These are phyloP conservation scores for Phenacoccus solenopsis DNA, from an alignment of 1,140 invertebrate genomes.

Conservation along the genomic window DNA sequence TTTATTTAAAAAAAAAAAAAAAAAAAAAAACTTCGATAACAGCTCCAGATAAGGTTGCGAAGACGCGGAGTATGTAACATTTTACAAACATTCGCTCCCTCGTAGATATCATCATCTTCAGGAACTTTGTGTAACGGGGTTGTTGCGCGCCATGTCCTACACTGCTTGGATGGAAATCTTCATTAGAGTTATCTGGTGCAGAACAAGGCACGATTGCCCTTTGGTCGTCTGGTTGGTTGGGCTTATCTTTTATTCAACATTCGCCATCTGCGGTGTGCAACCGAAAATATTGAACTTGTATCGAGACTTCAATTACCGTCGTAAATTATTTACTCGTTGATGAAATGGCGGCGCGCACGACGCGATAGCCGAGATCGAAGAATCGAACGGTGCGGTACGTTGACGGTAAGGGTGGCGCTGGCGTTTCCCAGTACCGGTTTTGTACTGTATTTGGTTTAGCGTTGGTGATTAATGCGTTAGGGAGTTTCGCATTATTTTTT, in stretches of 20 bases:
- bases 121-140: constrained; percentile 15
- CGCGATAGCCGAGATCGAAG: not conserved
- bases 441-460: not conserved
- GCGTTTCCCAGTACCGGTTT: not conserved
- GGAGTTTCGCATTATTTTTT: too few relatives aligned
- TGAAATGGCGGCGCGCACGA: not conserved
- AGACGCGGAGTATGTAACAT: not conserved
- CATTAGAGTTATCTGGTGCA: constrained; percentile 17
- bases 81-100: not conserved
- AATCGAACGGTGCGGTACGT: not conserved
- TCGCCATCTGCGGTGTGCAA: constrained; percentile 11
- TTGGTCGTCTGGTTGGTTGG: constrained; percentile 7
- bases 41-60: not conserved
- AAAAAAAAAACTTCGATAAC: too few relatives aligned
- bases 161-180: constrained; percentile 12
- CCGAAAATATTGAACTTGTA: constrained; percentile 16
- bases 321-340: constrained; percentile 18
- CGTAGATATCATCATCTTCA: constrained; percentile 1
- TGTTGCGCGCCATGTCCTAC: constrained; percentile 14
- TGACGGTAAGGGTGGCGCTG: not conserved
- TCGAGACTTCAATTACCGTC: constrained; percentile 12
- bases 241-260: constrained; percentile 17
- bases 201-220: constrained; percentile 16
- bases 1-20: constrained; percentile 14
- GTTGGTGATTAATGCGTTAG: not conserved